Evolutionary conservation across 2,888 invertebrate species (phyloP), one percentile per base, ranked within the genome.

Genomic region (Diaphora mendica): DNA sequence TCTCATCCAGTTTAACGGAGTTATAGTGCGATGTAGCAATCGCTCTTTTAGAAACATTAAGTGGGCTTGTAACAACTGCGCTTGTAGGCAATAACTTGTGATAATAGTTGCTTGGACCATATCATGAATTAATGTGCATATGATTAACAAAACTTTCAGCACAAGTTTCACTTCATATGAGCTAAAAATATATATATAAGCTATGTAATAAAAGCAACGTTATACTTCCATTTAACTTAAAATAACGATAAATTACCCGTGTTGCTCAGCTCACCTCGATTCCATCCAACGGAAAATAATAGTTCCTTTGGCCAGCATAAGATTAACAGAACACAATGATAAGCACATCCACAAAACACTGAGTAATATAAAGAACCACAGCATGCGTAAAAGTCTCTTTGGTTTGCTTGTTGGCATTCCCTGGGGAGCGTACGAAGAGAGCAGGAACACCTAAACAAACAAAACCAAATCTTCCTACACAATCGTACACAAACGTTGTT

Each of bases 31-130:
- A 88, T 98, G 97, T 9, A 98, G 92, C 65, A 98, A 91, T 82
- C 98, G 97, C 71, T 97, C 97, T 82, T 97, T 96, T 42, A 98
- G 92, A 86, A 97, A 97, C 85, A 97, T 96, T 69, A 98, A 95
- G 87, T 98, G 98, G 0, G 97, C 97, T 77, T 97, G 97, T 79
- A 98, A 89, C 73, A 98, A 93, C 90, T 98, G 97, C 68, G 97
- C 98, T 93, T 98, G 98, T 35, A 98, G 96, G 85, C 98, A 98
- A 90, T 98, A 98, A 90, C 97, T 98, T 48, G 97, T 97, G 79
- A 98, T 96, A 71, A 98, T 97, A 7, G 98, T 97, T n/a, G 97
- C 97, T 91, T 98, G 98, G 72, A 98, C 97, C 91, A 98, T 97
- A 89, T 98, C 98, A 87, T 98, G 98, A 91, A 97, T 97, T 76